A percentile compares a stretch with the other conserved stretches of the same genome.
Evolutionary conservation across 1,140 invertebrate species (phyloP).

Genomic region (Tribolium madens): DNA sequence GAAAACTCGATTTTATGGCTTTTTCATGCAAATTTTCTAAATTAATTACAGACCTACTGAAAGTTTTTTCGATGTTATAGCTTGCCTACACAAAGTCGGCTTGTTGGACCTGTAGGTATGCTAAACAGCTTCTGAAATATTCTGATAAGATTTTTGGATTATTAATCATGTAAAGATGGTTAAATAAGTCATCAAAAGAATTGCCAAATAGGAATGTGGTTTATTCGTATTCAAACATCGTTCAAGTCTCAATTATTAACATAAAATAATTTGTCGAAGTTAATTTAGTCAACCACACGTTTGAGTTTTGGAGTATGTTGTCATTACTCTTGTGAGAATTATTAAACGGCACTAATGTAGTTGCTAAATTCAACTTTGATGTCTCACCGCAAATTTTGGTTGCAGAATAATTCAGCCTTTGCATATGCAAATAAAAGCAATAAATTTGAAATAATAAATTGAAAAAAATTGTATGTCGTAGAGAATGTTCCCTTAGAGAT

Average conservation of each 20-base stretch:
- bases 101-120: conserved; percentile 26
- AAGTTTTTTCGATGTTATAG: conserved; percentile 11
- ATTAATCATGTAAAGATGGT: not conserved
- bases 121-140: conserved; percentile 6
- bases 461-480: no score
- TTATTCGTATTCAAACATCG: not conserved
- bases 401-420: not conserved
- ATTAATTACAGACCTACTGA: conserved; percentile 30
- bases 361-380: not conserved
- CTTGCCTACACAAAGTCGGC: conserved; percentile 11
- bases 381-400: not conserved
- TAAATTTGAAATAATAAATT: no score
- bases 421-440: no score
- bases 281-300: not conserved
- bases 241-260: not conserved
- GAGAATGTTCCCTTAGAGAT: not conserved
- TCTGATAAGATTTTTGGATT: not conserved
- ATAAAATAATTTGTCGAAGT: not conserved
- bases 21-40: conserved; percentile 24
- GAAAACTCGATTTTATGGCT: conserved; percentile 27
- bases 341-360: not conserved
- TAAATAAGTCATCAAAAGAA: conserved; percentile 14
- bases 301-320: not conserved
- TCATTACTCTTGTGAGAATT: not conserved
- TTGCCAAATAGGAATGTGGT: not conserved